Percentiles rank a stretch among this genome's conserved stretches.
phyloP scores from a whole-genome alignment of 2,888 invertebrate genomes.

The Odontocolon sp. region DNA sequence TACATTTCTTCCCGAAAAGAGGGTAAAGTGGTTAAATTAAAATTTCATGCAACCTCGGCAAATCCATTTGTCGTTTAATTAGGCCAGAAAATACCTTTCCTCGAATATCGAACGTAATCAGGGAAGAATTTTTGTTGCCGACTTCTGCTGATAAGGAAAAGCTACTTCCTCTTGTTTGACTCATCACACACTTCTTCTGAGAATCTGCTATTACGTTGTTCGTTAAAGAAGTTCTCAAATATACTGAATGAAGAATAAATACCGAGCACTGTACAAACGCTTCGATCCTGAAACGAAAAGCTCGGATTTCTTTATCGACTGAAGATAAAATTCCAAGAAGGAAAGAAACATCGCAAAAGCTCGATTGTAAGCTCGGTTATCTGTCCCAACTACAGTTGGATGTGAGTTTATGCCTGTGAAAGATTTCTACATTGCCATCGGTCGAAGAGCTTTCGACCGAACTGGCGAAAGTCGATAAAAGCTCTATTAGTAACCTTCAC shows the following conservation, averaged over 20 bases:
- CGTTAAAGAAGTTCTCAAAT: neutral
- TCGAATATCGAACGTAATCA: neutral
- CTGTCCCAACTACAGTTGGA: conserved; percentile 1
- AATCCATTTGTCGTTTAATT: conserved; percentile 28
- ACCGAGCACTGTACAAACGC: no score
- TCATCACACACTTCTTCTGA: neutral
- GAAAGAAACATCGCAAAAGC: no score
- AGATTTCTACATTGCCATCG: neutral
- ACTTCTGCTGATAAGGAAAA: neutral
- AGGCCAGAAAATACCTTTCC: neutral
- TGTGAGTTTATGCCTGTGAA: neutral
- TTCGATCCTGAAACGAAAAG: no score
- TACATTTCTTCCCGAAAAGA: neutral
- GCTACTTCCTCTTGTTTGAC: neutral
- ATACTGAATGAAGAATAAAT: neutral
- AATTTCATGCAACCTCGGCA: conserved; percentile 13
- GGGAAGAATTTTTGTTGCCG: neutral
- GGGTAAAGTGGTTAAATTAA: conserved; percentile 27
- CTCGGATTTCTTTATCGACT: no score
- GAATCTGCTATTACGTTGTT: neutral
- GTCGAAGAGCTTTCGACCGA: neutral
- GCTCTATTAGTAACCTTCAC: no score
- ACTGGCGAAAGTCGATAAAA: conserved; percentile 16
- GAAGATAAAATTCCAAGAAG: no score
- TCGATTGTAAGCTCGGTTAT: neutral